Base-by-base conservation (phyloP, 2,113 vertebrate genomes). In the Prolemur simus region DNA sequence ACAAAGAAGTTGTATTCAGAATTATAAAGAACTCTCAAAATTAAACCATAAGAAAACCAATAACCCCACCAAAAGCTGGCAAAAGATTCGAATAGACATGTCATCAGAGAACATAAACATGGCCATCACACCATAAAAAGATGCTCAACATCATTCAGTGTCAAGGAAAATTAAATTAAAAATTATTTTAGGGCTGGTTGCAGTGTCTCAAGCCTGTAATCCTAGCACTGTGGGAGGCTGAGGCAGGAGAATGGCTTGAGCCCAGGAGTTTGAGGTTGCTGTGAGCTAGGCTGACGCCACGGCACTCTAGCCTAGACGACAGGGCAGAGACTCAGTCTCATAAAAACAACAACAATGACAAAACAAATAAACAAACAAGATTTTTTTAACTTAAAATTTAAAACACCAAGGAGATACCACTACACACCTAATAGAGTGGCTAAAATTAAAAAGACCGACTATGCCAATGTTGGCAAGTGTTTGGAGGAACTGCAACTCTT, bases 21-120 rank as follows among this genome's bases (percentile, higher is more conserved):
- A 68, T 74, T 74, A 74, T 78, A 47, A 85, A 89, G 71, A 74
- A 81, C 83, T 85, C 58, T 76, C 73, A 78, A 69, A 69, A 94
- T 6, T n/a, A 49, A 96, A 68, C 66, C 63, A 25, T 89, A 64
- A 94, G 49, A 80, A 85, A 91, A 34, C 11, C 17, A 81, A 47
- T 39, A 66, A 5, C 15, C 64, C 39, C 66, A 37, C 27, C 21
- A 17, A 63, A 87, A 81, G 60, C 0, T 80, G 78, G 9, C 87
- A 68, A 86, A 69, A 56, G 15, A 71, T 74, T 68, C 80, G 39
- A 68, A 60, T 21, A 95, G n/a, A 74, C 13, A 21, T 15, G 5
- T 94, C 49, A 83, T 52, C 69, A 87, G 56, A 29, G 17, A 71
- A 56, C n/a, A 81, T 45, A 37, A 82, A 73, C 32, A 47, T 13